Percentiles rank a stretch among this genome's conserved stretches.
phyloP scores from a whole-genome alignment of 2,113 vertebrate genomes.

The Saccopteryx bilineata region DNA sequence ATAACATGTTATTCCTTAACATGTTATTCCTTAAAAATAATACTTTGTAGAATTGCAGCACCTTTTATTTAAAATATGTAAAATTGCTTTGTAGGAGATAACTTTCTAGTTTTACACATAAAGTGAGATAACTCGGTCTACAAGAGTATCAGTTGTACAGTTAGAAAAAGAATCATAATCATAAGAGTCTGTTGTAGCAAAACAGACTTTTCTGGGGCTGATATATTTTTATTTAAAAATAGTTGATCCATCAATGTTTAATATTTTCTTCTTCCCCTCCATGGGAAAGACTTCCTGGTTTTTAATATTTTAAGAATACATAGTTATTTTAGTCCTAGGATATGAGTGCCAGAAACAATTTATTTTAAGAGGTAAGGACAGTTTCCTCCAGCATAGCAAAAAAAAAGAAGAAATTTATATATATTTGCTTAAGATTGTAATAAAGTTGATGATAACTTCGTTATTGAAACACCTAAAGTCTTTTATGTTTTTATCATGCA shows the following conservation, averaged over 20 bases:
- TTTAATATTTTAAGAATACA: not conserved
- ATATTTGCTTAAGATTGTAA: not conserved
- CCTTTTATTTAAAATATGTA: slow-evolving; percentile 27
- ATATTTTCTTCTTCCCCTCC: not conserved
- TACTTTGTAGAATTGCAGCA: not conserved
- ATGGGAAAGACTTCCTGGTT: not conserved
- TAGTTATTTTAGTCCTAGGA: not conserved
- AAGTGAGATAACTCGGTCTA: not conserved
- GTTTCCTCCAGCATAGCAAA: not conserved
- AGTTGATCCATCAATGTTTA: not conserved
- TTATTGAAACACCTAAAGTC: not conserved
- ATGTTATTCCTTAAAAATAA: slow-evolving; percentile 29
- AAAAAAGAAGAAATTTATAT: not conserved
- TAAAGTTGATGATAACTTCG: not conserved
- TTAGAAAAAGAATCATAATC: not conserved
- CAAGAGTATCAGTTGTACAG: not conserved
- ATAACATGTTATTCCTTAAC: not conserved
- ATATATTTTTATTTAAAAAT: slow-evolving; percentile 36
- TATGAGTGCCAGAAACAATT: not conserved
- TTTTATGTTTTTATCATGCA: not conserved
- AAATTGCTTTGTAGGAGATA: not conserved
- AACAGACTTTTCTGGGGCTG: not conserved
- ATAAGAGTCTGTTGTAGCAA: not conserved
- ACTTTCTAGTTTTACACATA: not conserved
- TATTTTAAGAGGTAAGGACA: not conserved